Conservation (phyloP, 2,113 vertebrate species). For the Tapirus terrestris region DNA sequence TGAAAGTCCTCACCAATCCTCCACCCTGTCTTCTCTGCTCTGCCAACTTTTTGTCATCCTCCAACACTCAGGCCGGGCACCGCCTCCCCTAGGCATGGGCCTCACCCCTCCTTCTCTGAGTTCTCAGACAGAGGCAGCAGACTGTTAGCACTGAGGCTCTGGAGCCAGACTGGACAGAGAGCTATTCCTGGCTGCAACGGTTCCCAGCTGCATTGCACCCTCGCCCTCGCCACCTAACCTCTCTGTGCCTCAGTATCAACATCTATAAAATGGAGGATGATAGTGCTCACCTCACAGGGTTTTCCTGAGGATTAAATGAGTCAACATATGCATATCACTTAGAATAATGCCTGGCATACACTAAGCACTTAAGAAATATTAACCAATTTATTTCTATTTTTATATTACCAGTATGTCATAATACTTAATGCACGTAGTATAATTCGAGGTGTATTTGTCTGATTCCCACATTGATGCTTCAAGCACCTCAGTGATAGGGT, state of each 20-base stretch:
- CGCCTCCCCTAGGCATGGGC: fast-evolving
- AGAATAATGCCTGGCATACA: not conserved
- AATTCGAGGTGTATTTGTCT: not conserved
- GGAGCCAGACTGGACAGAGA: not conserved
- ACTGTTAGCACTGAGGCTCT: not conserved
- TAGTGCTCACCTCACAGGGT: not conserved
- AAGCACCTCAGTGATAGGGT: not conserved
- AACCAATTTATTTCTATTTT: not conserved
- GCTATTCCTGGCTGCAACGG: not conserved
- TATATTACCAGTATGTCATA: not conserved
- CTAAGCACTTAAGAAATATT: not conserved
- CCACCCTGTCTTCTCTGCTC: not conserved
- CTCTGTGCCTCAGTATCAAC: not conserved
- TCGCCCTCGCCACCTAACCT: not conserved
- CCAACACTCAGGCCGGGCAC: not conserved
- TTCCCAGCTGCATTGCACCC: not conserved
- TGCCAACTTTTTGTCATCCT: not conserved
- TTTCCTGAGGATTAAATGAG: not conserved
- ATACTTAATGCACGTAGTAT: not conserved
- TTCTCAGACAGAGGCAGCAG: not conserved
- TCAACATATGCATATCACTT: not conserved
- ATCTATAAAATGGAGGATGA: not conserved
- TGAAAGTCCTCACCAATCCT: not conserved
- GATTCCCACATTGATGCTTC: not conserved
- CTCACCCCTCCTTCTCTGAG: not conserved